Percentiles rank a stretch among this genome's conserved stretches.
These are phyloP conservation scores for Anagrus nilaparvatae DNA, from an alignment of 1,140 invertebrate genomes.

Conservation along the genomic window DNA sequence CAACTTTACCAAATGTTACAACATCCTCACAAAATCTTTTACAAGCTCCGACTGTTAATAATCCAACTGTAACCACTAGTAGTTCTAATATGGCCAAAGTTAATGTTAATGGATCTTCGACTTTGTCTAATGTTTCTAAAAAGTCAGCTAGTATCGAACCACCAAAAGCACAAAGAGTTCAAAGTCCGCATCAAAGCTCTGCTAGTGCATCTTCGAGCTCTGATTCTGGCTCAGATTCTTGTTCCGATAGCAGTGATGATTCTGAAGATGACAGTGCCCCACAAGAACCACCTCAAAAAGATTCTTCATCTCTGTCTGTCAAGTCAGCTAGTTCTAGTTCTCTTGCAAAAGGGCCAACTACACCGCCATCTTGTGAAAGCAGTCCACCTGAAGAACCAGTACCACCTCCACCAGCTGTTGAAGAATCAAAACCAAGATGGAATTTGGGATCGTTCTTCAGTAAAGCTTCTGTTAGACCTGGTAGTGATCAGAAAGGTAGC, in stretches of 20 bases:
- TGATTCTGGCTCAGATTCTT: conserved; percentile 43
- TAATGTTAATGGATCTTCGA: too few species aligned
- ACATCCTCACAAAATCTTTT: too few species aligned
- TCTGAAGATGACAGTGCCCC: conserved; percentile 46
- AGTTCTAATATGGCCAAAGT: too few species aligned
- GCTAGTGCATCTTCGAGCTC: conserved; percentile 40
- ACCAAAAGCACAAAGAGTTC: conserved; percentile 1
- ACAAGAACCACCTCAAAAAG: too few species aligned
- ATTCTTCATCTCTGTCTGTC: too few species aligned
- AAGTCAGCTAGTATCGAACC: too few species aligned
- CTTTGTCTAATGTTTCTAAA: too few species aligned
- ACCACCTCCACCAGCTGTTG: conserved; percentile 27
- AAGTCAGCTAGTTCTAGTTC: too few species aligned
- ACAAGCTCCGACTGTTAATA: too few species aligned
- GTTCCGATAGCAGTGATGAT: conserved; percentile 44
- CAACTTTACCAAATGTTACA: too few species aligned
- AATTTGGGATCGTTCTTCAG: conserved; percentile 44
- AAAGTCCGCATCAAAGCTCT: conserved; percentile 31
- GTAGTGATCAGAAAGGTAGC: conserved; percentile 21
- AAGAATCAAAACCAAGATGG: conserved; percentile 41
- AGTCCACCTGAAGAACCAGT: conserved; percentile 32
- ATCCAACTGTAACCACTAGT: too few species aligned
- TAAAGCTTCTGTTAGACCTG: conserved; percentile 25
- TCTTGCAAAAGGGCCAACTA: conserved; percentile 27
- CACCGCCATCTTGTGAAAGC: conserved; percentile 32